phyloP scores from a whole-genome alignment of 2,888 invertebrate genomes.

The Alviniconcha strummeri region DNA sequence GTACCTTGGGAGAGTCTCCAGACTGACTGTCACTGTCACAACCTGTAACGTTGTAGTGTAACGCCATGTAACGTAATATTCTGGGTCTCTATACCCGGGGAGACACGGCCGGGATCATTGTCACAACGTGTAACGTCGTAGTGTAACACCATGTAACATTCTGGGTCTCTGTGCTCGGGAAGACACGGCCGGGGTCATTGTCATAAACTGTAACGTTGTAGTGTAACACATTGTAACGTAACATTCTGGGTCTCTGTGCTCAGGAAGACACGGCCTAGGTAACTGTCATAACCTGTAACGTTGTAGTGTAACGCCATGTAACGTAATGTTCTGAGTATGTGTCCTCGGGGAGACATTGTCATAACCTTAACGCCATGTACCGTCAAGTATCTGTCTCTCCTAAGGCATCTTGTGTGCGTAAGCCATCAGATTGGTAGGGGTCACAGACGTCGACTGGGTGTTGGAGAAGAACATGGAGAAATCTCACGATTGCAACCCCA shows the following conservation, averaged over 20 bases:
- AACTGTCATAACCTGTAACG: constrained; percentile 4
- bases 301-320: no score
- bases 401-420: no score
- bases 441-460: no score
- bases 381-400: no score
- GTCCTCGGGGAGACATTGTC: no score
- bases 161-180: no score
- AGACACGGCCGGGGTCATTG: constrained; percentile 8
- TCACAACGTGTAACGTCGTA: neutral
- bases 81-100: neutral
- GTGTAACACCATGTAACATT: no score
- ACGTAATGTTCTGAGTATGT: neutral
- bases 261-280: constrained; percentile 1
- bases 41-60: neutral
- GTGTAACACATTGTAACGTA: neutral
- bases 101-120: constrained; percentile 18
- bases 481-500: no score
- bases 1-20: constrained; percentile 13
- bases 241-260: neutral
- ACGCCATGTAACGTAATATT: neutral
- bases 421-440: no score
- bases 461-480: no score
- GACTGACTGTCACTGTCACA: constrained; percentile 18
- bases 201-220: constrained; percentile 1
- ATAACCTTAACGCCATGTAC: no score